Base-by-base conservation (phyloP, 2,888 invertebrate genomes). In the Rhimphoctona megacephalus region DNA sequence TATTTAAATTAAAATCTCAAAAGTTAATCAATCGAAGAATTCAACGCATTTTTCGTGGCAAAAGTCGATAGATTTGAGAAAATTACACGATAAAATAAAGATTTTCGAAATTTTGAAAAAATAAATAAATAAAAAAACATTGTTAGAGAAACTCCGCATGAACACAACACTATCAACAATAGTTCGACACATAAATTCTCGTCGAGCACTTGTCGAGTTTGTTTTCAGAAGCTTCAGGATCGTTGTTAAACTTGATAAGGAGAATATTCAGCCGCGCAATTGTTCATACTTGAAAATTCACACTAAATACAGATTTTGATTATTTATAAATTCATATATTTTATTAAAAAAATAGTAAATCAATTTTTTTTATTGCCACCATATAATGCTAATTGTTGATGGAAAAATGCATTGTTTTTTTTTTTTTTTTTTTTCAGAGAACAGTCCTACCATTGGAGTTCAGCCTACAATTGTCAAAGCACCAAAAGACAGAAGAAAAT, bases 401-500 rank as follows among this genome's bases (percentile, higher is more conserved):
- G 5, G 6, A 49, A 49, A 49, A 7, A 7, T 30, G 17, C 6
- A 30, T 57, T 61, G 5, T 30, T 49, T 30, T 61, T 30, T 61
- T 14, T 92, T 61, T 17, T 30, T 49, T 30, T 61, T 30, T 61
- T 14, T 92, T 92, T 0, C 92, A 94, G 94, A 94, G 90, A 94
- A 94, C 81, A 93, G 93, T 54, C 88, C 92, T 17, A 90, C 89
- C 61, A 88, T 88, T 73, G 89, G 87, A 70, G 90, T 88, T 73
- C 94, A 94, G 79, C 94, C 95, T 19, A 93, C 95, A 39, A 93
- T 95, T 70, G 94, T 95, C 64, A 94, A 94, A 88, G 94, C 95
- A 9, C 93, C 94, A 11, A 95, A 94, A 90, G 95, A 96, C 90
- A 94, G 95, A 89, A 94, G 95, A 92, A 95, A 95, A 94, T 94